Percentiles rank a stretch among this genome's conserved stretches.
Evolutionary conservation across 2,888 invertebrate species (phyloP).

Genomic region (Parnassius apollo): DNA sequence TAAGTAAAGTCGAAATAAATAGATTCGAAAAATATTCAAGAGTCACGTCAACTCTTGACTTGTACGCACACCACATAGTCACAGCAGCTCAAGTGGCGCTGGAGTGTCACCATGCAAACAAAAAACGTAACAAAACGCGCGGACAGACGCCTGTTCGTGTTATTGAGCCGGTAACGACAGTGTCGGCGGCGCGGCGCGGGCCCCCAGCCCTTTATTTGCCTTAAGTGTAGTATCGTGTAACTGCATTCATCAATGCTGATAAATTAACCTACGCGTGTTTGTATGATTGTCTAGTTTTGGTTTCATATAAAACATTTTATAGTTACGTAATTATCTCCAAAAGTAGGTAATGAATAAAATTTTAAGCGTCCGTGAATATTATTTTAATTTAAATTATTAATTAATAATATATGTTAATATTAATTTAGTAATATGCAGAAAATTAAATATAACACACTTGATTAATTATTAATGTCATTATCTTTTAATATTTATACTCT

Average conservation of each 20-base stretch:
- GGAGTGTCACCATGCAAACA: not conserved
- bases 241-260: constrained; percentile 12
- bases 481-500: too few species aligned
- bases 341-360: too few species aligned
- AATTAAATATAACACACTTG: too few species aligned
- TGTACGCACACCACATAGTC: not conserved
- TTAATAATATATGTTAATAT: too few species aligned
- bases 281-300: not conserved
- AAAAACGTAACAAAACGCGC: not conserved
- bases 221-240: constrained; percentile 18
- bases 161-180: not conserved
- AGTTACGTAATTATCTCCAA: not conserved
- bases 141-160: constrained; percentile 3
- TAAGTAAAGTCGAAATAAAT: too few species aligned
- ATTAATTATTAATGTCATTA: too few species aligned
- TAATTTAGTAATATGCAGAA: too few species aligned
- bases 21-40: too few species aligned
- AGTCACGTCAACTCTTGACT: not conserved
- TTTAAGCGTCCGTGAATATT: too few species aligned
- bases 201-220: not conserved
- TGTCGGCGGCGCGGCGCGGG: not conserved
- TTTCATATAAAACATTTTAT: not conserved
- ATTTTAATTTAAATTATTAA: too few species aligned
- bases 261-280: not conserved
- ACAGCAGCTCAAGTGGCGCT: constrained; percentile 5